These are phyloP conservation scores for Gadopsis marmoratus DNA, from an alignment of 2,797 vertebrate species.

Conservation along the genomic window DNA sequence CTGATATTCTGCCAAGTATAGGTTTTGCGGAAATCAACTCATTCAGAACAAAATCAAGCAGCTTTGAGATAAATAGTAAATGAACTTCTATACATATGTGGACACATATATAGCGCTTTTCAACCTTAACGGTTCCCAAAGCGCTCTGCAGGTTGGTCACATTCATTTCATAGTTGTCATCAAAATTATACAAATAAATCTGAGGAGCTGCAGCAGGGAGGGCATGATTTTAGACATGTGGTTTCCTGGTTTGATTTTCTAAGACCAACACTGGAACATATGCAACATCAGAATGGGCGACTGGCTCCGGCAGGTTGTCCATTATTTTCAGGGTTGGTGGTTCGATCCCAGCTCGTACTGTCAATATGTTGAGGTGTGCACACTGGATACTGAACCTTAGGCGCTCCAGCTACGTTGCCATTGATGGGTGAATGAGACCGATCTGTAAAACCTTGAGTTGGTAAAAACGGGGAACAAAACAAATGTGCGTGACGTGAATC, in stretches of 20 bases:
- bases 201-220: conserved; percentile 21
- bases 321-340: no score
- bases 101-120: no score
- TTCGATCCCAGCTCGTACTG: no score
- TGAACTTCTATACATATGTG: no score
- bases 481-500: conserved; percentile 12
- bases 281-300: background rate
- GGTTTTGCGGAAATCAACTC: conserved; percentile 13
- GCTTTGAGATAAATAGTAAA: background rate
- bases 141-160: no score
- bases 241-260: conserved; percentile 45
- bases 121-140: no score
- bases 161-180: no score
- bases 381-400: no score
- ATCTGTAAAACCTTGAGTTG: background rate
- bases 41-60: conserved; percentile 26
- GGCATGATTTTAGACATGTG: conserved; percentile 21
- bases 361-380: no score
- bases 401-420: no score
- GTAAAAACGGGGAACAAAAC: background rate
- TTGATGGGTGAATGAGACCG: no score
- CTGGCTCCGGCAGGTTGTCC: no score
- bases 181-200: conserved; percentile 11
- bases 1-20: conserved; percentile 4
- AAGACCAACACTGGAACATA: conserved; percentile 22